Conservation (phyloP, 30 jellyfish, hydroid and myxozoan genomes). For the Turritopsis dohrnii region DNA sequence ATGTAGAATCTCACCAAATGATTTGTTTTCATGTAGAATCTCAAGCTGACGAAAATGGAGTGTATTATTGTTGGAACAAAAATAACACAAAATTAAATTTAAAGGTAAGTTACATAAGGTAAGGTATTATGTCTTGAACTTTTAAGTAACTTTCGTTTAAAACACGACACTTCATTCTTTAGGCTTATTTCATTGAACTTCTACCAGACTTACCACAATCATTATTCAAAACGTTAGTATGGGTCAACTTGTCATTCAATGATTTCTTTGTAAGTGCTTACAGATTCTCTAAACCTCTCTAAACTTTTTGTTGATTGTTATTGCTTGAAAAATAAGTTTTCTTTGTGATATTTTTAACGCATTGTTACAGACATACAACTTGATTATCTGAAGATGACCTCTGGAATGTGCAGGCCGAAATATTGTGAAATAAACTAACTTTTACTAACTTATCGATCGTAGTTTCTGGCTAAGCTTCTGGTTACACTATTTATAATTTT, state of each 20-base stretch:
- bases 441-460: no score
- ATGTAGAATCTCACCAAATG: background rate
- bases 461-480: no score
- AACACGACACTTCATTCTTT: background rate
- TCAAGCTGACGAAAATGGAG: background rate
- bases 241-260: constrained; percentile 7
- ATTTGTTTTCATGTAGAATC: background rate
- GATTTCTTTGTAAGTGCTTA: constrained; percentile 3
- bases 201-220: background rate
- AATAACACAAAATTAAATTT: background rate
- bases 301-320: background rate
- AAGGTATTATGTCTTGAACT: no score
- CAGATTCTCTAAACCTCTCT: no score
- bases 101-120: no score
- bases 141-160: no score
- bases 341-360: background rate
- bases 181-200: constrained; percentile 5
- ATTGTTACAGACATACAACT: no score
- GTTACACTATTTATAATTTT: no score
- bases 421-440: no score
- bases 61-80: background rate
- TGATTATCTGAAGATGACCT: no score
- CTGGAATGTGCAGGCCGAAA: no score
- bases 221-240: background rate
- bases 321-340: background rate